Conservation (phyloP, 2,113 vertebrate species). For the Hemichromis elongatus region DNA sequence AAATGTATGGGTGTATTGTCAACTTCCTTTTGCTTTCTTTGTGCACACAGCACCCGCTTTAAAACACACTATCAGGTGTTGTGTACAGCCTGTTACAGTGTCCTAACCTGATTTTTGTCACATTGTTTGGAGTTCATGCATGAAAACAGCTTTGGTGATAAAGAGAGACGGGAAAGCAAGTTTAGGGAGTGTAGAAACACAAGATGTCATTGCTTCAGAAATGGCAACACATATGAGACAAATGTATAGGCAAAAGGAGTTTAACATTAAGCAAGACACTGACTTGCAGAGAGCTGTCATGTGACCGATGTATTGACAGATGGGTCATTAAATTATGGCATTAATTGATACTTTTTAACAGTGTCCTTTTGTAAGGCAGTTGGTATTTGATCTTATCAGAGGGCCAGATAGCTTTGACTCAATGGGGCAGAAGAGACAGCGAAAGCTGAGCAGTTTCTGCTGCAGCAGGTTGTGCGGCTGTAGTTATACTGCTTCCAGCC, state of each 20-base stretch:
- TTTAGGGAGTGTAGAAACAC: neutral
- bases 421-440: neutral
- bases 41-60: neutral
- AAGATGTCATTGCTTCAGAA: neutral
- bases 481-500: neutral
- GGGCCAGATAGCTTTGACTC: neutral
- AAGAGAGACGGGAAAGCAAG: neutral
- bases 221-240: neutral
- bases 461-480: slow-evolving; percentile 6
- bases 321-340: neutral
- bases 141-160: neutral
- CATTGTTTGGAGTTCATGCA: neutral
- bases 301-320: neutral
- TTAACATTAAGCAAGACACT: neutral
- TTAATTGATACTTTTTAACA: neutral
- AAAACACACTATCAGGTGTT: neutral
- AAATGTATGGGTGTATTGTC: neutral
- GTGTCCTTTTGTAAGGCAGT: neutral
- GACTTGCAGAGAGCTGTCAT: neutral
- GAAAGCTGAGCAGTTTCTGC: neutral
- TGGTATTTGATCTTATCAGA: neutral
- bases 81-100: neutral
- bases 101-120: neutral
- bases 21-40: neutral
- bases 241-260: accelerated